These are phyloP conservation scores for Sphaerodactylus townsendi DNA, from an alignment of 2,113 vertebrate genomes.

Conservation along the genomic window DNA sequence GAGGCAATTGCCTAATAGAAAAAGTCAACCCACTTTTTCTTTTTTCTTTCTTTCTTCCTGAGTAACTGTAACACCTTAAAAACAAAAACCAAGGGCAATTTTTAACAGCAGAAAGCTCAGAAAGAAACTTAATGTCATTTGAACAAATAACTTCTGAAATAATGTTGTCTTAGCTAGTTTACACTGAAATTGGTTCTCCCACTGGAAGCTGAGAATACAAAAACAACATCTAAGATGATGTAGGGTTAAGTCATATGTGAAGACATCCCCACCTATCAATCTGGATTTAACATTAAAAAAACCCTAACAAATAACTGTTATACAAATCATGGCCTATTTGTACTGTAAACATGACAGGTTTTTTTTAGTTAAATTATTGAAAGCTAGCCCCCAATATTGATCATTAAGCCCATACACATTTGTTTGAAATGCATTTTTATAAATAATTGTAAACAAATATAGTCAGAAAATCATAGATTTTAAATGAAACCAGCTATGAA, in stretches of 20 bases:
- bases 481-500: not conserved
- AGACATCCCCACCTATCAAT: slow-evolving; percentile 6
- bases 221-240: not conserved
- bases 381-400: slow-evolving; percentile 18
- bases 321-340: not conserved
- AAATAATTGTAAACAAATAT: slow-evolving; percentile 8
- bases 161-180: not conserved
- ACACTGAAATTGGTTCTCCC: not conserved
- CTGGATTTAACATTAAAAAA: not conserved
- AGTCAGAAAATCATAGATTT: not conserved
- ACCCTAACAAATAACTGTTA: slow-evolving; percentile 24
- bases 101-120: not conserved
- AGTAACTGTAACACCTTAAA: too few relatives aligned
- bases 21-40: not conserved
- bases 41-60: too few relatives aligned
- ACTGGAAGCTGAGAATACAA: not conserved
- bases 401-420: not conserved
- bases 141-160: not conserved
- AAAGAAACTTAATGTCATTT: not conserved
- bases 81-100: not conserved
- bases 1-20: not conserved
- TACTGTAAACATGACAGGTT: accelerated
- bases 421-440: slow-evolving; percentile 28
- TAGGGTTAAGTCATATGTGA: not conserved
- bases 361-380: slow-evolving; percentile 25